Evolutionary conservation across 2,797 vertebrate species (phyloP), one percentile per base, ranked within the genome.

Genomic region (Champsocephalus gunnari): DNA sequence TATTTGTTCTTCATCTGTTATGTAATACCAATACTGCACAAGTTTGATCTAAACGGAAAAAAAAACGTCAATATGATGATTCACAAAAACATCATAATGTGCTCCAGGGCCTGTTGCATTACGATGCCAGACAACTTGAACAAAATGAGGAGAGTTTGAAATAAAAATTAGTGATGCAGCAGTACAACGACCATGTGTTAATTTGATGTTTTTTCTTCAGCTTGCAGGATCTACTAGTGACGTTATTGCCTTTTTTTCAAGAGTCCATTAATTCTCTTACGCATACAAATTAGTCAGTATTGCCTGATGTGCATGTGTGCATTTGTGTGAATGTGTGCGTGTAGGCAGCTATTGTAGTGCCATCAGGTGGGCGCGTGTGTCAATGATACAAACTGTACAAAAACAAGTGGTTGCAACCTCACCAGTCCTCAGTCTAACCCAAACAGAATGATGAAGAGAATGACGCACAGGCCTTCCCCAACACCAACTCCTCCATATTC

Each of bases 401-500:
- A 28, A 66, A 28, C 45, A 76, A 76, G 53, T 53, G 60, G 56
- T 19, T 69, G 59, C 77, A 73, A 55, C 59, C 73, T 78, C 66
- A 60, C 73, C 71, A 60, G 60, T 80, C 77, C 49, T 80, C 74
- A 60, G 54, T 83, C 66, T n/a, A 78, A 75, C 58, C 65, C 78
- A 73, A 82, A 85, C 80, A 86, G 44, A 54, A 41, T 32, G 59
- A 83, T 32, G 38, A 56, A 48, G 57, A 71, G 19, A 56, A 79
- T 91, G 90, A 92, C 85, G 86, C 83, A 90, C 87, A 47, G 89
- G 75, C 84, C 74, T 89, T 88, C 74, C 82, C 84, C 73, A 47
- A 60, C 78, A 73, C 62, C 62, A 6, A 62, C 74, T 58, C 63
- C 49, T 88, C 71, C 75, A 85, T 86, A 86, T 85, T 92, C 72